These are phyloP conservation scores for Acanthacorydalis orientalis DNA, from an alignment of 2,888 invertebrate genomes.

Conservation along the genomic window DNA sequence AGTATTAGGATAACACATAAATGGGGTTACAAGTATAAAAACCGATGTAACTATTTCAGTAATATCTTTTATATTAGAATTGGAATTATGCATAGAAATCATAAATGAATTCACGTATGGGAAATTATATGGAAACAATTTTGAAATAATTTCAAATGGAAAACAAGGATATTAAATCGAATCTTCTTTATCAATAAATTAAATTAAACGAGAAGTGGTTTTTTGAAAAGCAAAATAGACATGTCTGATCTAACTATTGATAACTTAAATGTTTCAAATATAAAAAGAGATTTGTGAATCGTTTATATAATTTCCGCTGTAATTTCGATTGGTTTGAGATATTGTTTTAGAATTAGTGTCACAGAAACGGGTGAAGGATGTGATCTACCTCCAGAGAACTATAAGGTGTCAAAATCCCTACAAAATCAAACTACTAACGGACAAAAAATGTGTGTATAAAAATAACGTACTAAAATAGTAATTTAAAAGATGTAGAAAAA, in stretches of 20 bases:
- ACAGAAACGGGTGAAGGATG: neutral
- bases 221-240: neutral
- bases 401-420: conserved; percentile 2
- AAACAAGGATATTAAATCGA: too few relatives aligned
- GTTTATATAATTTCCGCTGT: neutral
- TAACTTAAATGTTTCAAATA: neutral
- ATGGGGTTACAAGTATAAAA: too few relatives aligned
- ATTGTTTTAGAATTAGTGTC: neutral
- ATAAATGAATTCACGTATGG: too few relatives aligned
- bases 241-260: neutral
- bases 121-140: too few relatives aligned
- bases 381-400: conserved; percentile 5
- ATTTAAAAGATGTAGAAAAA: conserved; percentile 12
- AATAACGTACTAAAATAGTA: conserved; percentile 11
- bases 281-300: neutral
- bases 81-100: too few relatives aligned
- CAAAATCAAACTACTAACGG: neutral
- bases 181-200: too few relatives aligned
- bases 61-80: too few relatives aligned
- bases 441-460: conserved; percentile 9
- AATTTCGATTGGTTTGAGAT: neutral
- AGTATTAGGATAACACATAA: too few relatives aligned
- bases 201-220: neutral
- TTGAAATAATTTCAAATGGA: too few relatives aligned
- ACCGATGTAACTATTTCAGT: too few relatives aligned